Conservation (phyloP, 2,113 vertebrate genomes). For the Eira barbara region DNA sequence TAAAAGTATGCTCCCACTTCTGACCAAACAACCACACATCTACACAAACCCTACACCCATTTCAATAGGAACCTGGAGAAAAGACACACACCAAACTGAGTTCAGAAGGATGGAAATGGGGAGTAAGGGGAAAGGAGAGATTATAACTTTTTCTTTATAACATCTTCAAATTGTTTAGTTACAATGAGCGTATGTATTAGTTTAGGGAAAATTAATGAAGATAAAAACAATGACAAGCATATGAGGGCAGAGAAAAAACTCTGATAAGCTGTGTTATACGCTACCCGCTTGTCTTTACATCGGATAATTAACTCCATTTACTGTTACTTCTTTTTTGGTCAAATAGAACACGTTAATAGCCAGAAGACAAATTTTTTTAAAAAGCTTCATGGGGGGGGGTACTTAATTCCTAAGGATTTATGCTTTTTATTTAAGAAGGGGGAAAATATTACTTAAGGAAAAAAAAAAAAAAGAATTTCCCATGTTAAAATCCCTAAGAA, state of each 20-base stretch:
- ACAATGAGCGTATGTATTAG: neutral
- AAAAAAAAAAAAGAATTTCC: neutral
- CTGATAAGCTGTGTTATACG: neutral
- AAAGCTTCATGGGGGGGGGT: neutral
- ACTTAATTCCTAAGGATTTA: neutral
- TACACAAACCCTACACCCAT: neutral
- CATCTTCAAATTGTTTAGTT: neutral
- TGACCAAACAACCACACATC: neutral
- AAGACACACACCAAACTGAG: neutral
- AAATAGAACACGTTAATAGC: neutral
- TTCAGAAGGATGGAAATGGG: neutral
- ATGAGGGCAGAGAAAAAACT: neutral
- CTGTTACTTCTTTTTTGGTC: neutral
- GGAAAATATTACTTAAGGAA: neutral
- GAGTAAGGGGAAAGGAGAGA: too few relatives aligned
- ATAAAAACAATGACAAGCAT: neutral
- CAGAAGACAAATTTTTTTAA: neutral
- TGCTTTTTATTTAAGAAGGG: neutral
- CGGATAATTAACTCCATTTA: neutral
- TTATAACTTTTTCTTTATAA: neutral
- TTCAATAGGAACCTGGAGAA: neutral
- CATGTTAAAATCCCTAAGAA: neutral
- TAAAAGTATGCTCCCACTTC: neutral
- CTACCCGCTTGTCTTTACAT: neutral
- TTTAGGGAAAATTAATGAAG: neutral